Percentiles rank a stretch among this genome's conserved stretches.
These are phyloP conservation scores for Campaea margaritaria DNA, from an alignment of 2,888 invertebrate genomes.

Conservation along the genomic window DNA sequence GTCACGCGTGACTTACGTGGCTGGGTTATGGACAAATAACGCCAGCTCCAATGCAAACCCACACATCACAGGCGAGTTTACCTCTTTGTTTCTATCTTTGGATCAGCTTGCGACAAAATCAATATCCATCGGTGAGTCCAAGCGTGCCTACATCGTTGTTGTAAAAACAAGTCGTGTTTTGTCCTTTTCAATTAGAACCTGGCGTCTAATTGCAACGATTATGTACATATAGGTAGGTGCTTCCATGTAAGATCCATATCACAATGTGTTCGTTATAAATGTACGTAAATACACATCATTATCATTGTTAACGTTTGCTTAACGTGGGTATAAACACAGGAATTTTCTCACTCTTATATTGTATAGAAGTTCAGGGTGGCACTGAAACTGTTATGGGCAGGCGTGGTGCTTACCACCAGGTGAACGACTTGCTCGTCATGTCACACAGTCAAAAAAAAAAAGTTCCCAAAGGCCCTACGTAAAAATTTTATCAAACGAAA, in stretches of 20 bases:
- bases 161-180: constrained; percentile 3
- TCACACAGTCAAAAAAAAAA: too few species aligned
- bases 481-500: constrained; percentile 14
- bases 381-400: too few species aligned
- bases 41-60: constrained; percentile 12
- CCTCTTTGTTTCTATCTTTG: constrained; percentile 38
- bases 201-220: constrained; percentile 14
- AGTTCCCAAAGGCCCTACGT: too few species aligned
- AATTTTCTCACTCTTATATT: constrained; percentile 8
- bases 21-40: constrained; percentile 31
- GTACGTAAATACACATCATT: constrained; percentile 23
- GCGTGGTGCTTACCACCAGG: too few species aligned
- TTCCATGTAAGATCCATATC: constrained; percentile 5
- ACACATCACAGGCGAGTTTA: constrained; percentile 24
- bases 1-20: constrained; percentile 31
- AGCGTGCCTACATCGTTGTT: not conserved
- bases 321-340: constrained; percentile 6
- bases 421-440: too few species aligned
- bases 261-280: constrained; percentile 26
- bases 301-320: constrained; percentile 26
- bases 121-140: constrained; percentile 8
- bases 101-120: constrained; percentile 32
- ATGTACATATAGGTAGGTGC: constrained; percentile 13
- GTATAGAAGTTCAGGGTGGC: too few species aligned
- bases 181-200: constrained; percentile 18